Conservation (phyloP, 1,140 invertebrate genomes). For the Aleiodes sp. region DNA sequence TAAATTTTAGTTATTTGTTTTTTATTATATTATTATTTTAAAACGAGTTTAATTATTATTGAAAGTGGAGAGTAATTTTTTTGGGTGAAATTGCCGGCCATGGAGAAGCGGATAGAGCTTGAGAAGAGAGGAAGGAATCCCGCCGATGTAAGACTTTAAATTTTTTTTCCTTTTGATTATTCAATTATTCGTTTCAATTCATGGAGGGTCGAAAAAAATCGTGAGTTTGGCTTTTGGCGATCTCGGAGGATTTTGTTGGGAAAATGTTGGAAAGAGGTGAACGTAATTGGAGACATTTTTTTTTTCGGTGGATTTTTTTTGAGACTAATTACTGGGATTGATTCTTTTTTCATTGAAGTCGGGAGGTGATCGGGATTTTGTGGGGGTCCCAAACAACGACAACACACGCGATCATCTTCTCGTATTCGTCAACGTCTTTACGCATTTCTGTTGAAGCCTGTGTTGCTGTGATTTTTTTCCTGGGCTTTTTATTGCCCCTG, state of each 20-base stretch:
- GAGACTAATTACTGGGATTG: too few relatives aligned
- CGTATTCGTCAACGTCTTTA: background rate
- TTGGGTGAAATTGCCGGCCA: slow-evolving; percentile 61
- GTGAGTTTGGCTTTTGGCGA: background rate
- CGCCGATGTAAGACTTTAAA: slow-evolving; percentile 75
- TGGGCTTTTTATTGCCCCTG: background rate
- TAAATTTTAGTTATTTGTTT: background rate
- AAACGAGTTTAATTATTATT: slow-evolving; percentile 30
- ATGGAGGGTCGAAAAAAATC: background rate
- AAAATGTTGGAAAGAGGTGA: background rate
- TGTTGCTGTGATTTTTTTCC: background rate
- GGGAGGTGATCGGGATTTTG: slow-evolving; percentile 4
- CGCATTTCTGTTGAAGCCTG: background rate
- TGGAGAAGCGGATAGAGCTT: slow-evolving; percentile 93
- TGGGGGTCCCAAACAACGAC: background rate
- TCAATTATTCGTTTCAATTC: background rate
- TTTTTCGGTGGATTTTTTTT: background rate
- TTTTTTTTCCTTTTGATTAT: background rate
- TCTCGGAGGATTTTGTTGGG: background rate
- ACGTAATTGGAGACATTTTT: background rate
- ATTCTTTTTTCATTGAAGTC: background rate
- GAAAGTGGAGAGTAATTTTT: slow-evolving; percentile 36
- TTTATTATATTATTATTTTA: background rate
- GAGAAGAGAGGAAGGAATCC: slow-evolving; percentile 86
- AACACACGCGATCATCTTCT: background rate